A percentile compares a stretch with the other conserved stretches of the same genome.
Evolutionary conservation across 2,797 vertebrate species (phyloP).

Genomic region (Micromesistius poutassou): DNA sequence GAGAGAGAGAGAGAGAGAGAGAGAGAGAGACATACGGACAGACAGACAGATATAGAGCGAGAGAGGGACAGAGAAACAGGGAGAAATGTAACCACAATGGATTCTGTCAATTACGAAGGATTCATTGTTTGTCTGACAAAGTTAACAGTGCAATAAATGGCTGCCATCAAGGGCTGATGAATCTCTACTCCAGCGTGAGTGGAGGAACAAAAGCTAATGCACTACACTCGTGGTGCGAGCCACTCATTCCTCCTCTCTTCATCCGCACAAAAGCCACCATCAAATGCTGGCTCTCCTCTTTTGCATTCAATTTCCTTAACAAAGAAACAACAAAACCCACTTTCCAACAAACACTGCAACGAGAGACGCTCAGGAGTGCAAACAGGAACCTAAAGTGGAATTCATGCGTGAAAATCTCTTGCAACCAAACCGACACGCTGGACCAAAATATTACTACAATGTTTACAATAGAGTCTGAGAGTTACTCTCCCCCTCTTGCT

Average conservation of each 20-base stretch:
- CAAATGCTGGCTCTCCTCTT: background rate
- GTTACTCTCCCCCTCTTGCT: too few species aligned
- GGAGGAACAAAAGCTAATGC: conserved; percentile 27
- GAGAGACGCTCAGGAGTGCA: background rate
- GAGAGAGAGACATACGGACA: conserved; percentile 15
- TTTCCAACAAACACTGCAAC: background rate
- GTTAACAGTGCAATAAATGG: conserved; percentile 39
- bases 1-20: conserved; percentile 16
- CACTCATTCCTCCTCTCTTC: conserved; percentile 3
- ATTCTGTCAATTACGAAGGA: conserved; percentile 48
- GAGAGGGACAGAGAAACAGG: conserved; percentile 16
- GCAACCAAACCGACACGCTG: too few species aligned
- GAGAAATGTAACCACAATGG: conserved; percentile 34
- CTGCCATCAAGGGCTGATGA: conserved; percentile 31
- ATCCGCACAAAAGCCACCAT: background rate
- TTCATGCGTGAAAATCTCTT: background rate
- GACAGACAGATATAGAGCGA: conserved; percentile 11
- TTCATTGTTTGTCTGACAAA: conserved; percentile 44
- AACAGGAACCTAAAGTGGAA: background rate
- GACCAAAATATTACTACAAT: too few species aligned
- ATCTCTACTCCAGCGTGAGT: conserved; percentile 19
- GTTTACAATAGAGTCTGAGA: too few species aligned
- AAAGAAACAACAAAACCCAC: conserved; percentile 4
- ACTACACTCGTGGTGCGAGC: background rate
- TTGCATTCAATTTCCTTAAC: conserved; percentile 2